A percentile compares a stretch with the other conserved stretches of the same genome.
Conservation (phyloP, 2,797 vertebrate species). For the Sebastes iracundus region DNA sequence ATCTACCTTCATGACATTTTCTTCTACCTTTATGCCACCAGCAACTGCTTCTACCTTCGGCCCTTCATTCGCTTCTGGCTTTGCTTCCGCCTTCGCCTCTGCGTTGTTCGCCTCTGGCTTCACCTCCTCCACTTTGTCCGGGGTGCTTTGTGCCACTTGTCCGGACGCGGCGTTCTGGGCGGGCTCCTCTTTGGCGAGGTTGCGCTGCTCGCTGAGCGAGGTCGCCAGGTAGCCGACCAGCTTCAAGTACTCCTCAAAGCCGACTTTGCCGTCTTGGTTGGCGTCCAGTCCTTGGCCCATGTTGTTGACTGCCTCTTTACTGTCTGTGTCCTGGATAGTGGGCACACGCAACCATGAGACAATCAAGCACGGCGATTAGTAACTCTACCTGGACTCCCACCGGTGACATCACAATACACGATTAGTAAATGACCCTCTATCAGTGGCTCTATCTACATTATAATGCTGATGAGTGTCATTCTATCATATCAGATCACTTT, state of each 20-base stretch:
- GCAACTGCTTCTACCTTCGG: constrained; percentile 15
- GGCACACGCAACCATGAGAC: constrained; percentile 39
- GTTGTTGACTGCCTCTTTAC: constrained; percentile 72
- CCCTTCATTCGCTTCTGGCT: constrained; percentile 19
- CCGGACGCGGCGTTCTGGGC: constrained; percentile 46
- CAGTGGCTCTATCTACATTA: constrained; percentile 39
- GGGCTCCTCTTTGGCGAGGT: constrained; percentile 23
- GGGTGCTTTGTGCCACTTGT: constrained; percentile 42
- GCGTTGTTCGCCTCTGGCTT: constrained; percentile 18
- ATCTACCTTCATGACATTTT: constrained; percentile 6
- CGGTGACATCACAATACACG: constrained; percentile 28
- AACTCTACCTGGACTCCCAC: constrained; percentile 34
- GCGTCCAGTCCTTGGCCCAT: constrained; percentile 78
- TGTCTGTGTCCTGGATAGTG: constrained; percentile 75
- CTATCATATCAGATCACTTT: constrained; percentile 51
- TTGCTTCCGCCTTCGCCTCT: constrained; percentile 22
- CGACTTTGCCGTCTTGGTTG: constrained; percentile 80
- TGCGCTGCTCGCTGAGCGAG: constrained; percentile 72
- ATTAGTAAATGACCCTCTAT: constrained; percentile 32
- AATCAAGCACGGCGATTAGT: constrained; percentile 21
- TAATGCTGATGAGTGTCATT: constrained; percentile 31
- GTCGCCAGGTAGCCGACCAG: constrained; percentile 81
- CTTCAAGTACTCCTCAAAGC: constrained; percentile 84
- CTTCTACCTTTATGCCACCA: constrained; percentile 44
- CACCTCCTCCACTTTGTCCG: constrained; percentile 42